These are phyloP conservation scores for Macropis europaea DNA, from an alignment of 2,888 invertebrate genomes.

Conservation along the genomic window DNA sequence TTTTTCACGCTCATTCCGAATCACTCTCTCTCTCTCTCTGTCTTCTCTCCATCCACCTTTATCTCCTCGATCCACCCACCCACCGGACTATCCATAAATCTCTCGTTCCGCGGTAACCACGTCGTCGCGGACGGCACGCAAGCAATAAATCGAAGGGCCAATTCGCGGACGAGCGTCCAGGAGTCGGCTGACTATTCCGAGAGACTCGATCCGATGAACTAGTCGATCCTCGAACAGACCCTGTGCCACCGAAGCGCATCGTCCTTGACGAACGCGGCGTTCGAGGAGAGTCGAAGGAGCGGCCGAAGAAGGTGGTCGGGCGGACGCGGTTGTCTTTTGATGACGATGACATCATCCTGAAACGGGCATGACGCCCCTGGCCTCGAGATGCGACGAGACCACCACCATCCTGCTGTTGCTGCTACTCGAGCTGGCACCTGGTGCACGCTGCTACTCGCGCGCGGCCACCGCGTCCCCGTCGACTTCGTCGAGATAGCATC, in stretches of 20 bases:
- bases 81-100: constrained; percentile 53
- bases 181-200: constrained; percentile 48
- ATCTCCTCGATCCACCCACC: constrained; percentile 54
- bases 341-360: constrained; percentile 67
- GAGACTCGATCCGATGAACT: constrained; percentile 46
- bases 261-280: too few species aligned
- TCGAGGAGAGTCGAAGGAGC: too few species aligned
- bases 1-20: constrained; percentile 66
- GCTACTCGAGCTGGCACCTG: constrained; percentile 65
- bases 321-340: constrained; percentile 38
- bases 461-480: constrained; percentile 44
- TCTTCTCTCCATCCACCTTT: constrained; percentile 32
- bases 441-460: constrained; percentile 57
- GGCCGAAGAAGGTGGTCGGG: too few species aligned
- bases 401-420: constrained; percentile 67
- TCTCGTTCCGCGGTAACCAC: constrained; percentile 57
- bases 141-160: constrained; percentile 69
- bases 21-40: constrained; percentile 8
- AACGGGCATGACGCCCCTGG: constrained; percentile 73
- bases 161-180: constrained; percentile 23
- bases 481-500: constrained; percentile 69
- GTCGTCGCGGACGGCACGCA: constrained; percentile 60
- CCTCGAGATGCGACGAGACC: constrained; percentile 74
- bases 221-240: too few species aligned
- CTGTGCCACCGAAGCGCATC: too few species aligned